A percentile compares a stretch with the other conserved stretches of the same genome.
Conservation (phyloP, 2,888 invertebrate genomes). For the Tachystola acroxantha region DNA sequence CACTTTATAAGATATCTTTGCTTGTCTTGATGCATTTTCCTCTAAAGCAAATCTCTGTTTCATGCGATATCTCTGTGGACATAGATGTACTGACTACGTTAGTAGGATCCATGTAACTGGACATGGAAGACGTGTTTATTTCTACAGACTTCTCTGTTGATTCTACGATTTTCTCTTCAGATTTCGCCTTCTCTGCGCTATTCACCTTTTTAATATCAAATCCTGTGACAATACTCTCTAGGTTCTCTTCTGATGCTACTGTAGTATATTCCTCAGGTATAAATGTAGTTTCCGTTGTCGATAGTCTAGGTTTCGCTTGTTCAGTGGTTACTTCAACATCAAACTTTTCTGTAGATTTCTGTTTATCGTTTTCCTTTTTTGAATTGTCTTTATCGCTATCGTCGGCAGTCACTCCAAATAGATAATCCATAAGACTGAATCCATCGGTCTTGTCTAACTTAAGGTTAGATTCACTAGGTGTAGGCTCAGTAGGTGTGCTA, state of each 20-base stretch:
- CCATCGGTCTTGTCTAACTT: slow-evolving; percentile 43
- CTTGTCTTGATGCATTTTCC: slow-evolving; percentile 88
- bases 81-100: slow-evolving; percentile 85
- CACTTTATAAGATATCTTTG: slow-evolving; percentile 53
- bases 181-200: slow-evolving; percentile 19
- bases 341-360: slow-evolving; percentile 22
- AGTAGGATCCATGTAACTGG: slow-evolving; percentile 70
- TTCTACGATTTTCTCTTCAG: slow-evolving; percentile 18
- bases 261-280: slow-evolving; percentile 67
- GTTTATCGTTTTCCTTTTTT: slow-evolving; percentile 14
- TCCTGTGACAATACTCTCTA: slow-evolving; percentile 18
- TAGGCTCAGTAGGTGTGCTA: slow-evolving; percentile 45
- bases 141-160: slow-evolving; percentile 24
- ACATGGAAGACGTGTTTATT: slow-evolving; percentile 49
- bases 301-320: slow-evolving; percentile 31
- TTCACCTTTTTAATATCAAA: slow-evolving; percentile 22
- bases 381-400: slow-evolving; percentile 29
- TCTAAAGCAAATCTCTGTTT: slow-evolving; percentile 93
- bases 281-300: slow-evolving; percentile 54
- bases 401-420: slow-evolving; percentile 56
- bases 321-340: slow-evolving; percentile 39
- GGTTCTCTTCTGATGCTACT: slow-evolving; percentile 21
- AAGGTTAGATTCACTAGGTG: slow-evolving; percentile 28
- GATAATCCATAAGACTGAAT: slow-evolving; percentile 62
- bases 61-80: slow-evolving; percentile 89